phyloP scores from a whole-genome alignment of 2,888 invertebrate species.

The Athrips mouffetella region DNA sequence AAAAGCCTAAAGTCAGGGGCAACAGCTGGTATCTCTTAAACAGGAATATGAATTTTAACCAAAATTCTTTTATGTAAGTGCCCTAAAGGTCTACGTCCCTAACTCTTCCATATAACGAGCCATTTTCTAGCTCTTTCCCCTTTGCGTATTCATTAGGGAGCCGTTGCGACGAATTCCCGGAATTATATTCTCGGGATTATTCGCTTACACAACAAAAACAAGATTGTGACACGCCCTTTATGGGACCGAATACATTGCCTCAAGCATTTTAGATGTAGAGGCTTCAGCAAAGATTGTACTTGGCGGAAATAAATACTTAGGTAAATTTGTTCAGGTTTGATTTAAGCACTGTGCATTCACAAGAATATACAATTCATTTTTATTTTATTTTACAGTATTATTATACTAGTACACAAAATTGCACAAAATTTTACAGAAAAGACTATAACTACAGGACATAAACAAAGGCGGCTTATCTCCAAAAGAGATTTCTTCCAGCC shows the following conservation, averaged over 20 bases:
- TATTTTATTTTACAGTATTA: too few relatives aligned
- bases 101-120: slow-evolving; percentile 19
- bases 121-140: slow-evolving; percentile 13
- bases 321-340: too few relatives aligned
- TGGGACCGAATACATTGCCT: slow-evolving; percentile 3
- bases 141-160: slow-evolving; percentile 60
- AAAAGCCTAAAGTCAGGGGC: background rate
- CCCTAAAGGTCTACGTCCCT: background rate
- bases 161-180: slow-evolving; percentile 52
- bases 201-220: slow-evolving; percentile 50
- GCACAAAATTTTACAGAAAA: too few relatives aligned
- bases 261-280: slow-evolving; percentile 6
- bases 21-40: background rate
- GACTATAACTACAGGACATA: too few relatives aligned
- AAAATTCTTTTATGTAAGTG: background rate
- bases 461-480: too few relatives aligned
- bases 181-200: slow-evolving; percentile 55
- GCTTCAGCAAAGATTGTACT: too few relatives aligned
- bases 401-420: too few relatives aligned
- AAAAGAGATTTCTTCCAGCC: too few relatives aligned
- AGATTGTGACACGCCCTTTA: slow-evolving; percentile 36
- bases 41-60: background rate
- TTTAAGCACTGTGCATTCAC: too few relatives aligned
- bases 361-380: too few relatives aligned
- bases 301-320: too few relatives aligned